Base-by-base conservation (phyloP, 2,888 invertebrate species). In the Gisinianus flammeolus region DNA sequence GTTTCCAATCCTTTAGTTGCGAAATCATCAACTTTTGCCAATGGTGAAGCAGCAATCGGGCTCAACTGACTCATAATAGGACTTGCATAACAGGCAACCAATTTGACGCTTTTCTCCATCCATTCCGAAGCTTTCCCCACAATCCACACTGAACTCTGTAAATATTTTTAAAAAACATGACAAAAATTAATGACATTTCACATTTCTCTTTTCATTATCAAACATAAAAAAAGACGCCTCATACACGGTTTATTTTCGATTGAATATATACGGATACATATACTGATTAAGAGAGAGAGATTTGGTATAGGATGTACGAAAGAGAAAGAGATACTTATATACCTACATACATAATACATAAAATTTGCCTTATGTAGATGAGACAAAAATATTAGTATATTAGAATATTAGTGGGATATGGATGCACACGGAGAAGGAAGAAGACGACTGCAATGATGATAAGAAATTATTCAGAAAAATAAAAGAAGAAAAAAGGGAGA, bases 1-100 rank as follows among this genome's bases (percentile, higher is more conserved):
- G 35, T 80, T 22, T 75, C 81, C 24, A 84, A 75, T 62, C 81
- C 79, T 58, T 76, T 75, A n/a, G 77, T 62, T 24, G 84, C 84
- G 44, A 81, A 77, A 22, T 77, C 74, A 35, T 84, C 84, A 52
- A 83, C 80, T 73, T 79, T 80, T 0, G 78, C 30, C 54, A 83
- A 71, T 1, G 82, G 78, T 0, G 79, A 71, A 24, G 76, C 70
- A 12, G 80, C 80, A n/a, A 80, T 26, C 22, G 73, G 79, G 3
- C 77, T 72, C 24, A 81, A 72, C 30, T 31, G 79, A 66, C 81
- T 78, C 19, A 83, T 79, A 24, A 81, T 69, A 28, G 82, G 81
- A 6, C 58, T 54, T 22, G 71, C 64, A 19, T 66, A 33, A 33
- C 30, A 28, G 28, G 58, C 1, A 2, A 31, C 73, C 22, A 58